Conservation (phyloP, 2,888 invertebrate species). For the Psylliodes chrysocephalus region DNA sequence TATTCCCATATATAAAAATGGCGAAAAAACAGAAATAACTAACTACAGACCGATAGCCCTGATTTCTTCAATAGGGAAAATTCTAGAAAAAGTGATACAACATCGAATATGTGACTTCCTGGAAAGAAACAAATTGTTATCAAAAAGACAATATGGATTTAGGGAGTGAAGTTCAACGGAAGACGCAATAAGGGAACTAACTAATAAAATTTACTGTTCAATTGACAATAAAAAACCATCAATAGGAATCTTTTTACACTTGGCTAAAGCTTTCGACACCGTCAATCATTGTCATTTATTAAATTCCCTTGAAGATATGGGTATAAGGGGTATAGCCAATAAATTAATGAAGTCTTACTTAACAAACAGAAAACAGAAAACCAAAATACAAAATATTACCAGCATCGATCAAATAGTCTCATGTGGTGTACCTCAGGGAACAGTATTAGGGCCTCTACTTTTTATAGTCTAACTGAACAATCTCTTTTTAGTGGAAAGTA, state of each 20-base stretch:
- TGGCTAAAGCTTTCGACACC: constrained; percentile 1
- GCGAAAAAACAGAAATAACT: constrained; percentile 1
- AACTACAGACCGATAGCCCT: constrained; percentile 8
- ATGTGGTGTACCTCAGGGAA: constrained; percentile 19
- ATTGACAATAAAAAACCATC: background rate
- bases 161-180: background rate
- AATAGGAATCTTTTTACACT: background rate
- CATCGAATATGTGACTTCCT: background rate
- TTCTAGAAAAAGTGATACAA: constrained; percentile 10
- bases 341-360: background rate
- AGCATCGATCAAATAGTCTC: background rate
- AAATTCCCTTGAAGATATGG: background rate
- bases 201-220: background rate
- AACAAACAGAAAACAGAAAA: background rate
- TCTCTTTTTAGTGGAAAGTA: constrained; percentile 1
- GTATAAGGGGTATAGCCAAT: background rate
- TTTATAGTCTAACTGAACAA: constrained; percentile 18
- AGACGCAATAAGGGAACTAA: background rate
- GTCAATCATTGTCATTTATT: background rate
- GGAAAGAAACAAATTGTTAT: background rate
- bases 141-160: background rate
- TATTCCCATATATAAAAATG: constrained; percentile 14
- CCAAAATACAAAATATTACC: background rate
- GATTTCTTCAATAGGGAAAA: background rate
- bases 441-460: constrained; percentile 22